Base-by-base conservation (phyloP, 2,888 invertebrate genomes). In the Hirtodrosophila cameraria region DNA sequence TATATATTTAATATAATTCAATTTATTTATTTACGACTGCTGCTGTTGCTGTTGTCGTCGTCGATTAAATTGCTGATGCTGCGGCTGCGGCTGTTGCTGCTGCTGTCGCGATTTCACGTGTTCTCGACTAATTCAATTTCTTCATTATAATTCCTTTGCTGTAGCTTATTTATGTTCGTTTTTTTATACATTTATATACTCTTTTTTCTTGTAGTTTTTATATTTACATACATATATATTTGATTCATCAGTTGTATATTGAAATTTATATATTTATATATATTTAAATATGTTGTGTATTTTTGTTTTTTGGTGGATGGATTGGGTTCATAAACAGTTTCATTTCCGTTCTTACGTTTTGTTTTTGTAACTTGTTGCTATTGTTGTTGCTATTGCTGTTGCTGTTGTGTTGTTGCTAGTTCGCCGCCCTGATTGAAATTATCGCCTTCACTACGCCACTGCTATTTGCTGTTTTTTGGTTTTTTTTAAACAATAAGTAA, bases 321-420 rank as follows among this genome's bases (percentile, higher is more conserved):
- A 85, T 72, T 86, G 59, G 77, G 73, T 75, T 68, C 59, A 64
- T 54, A 53, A 68, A 72, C 73, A 66, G 63, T 68, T 71, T 38
- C 49, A 54, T 45, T 50, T 62, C 39, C 20, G 48, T 11, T 53
- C 11, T 25, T 20, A 18, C 23, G 25, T 28, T 45, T 18, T 25
- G 15, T 12, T 25, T 41, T 16, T 27, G 33, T n/a, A 27, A 35
- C 15, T 9, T 20, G 27, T 27, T 28, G 23, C n/a, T n/a, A n/a
- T 18, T 23, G 16, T 9, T 38, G 15, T 25, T 27, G 25, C 16
- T 59, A 5, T 13, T 64, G 30, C 3, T 52, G 36, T 16, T 49
- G 39, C 9, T 45, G 20, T 11, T 38, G 41, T 50, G 28, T 25
- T 63, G 30, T 13, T 28, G 39, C 28, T 38, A 12, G n/a, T 35